Percentiles rank a stretch among this genome's conserved stretches.
Evolutionary conservation across 2,113 vertebrate species (phyloP).

Genomic region (Gobius niger): DNA sequence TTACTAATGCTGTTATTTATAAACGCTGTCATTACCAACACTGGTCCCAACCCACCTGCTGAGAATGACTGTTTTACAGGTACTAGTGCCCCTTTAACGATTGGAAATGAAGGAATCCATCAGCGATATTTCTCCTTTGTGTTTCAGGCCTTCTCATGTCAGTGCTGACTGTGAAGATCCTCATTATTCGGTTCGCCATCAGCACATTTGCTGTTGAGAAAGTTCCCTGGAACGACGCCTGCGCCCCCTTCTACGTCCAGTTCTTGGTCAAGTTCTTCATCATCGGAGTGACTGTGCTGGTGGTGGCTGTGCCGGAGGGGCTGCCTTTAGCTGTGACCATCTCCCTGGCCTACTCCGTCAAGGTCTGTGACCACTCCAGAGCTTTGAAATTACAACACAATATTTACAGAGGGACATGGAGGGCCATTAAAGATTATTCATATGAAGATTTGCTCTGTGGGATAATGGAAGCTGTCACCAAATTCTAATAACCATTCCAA

Average conservation of each 20-base stretch:
- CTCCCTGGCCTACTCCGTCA: conserved; percentile 96
- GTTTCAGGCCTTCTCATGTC: conserved; percentile 92
- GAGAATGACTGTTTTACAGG: too few species aligned
- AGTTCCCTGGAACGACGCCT: conserved; percentile 84
- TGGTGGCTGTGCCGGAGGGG: conserved; percentile 97
- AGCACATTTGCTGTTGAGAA: conserved; percentile 94
- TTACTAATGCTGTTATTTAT: too few species aligned
- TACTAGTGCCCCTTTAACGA: too few species aligned
- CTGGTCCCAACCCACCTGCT: too few species aligned
- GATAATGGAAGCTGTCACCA: too few species aligned
- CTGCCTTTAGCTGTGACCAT: conserved; percentile 98
- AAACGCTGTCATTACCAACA: too few species aligned
- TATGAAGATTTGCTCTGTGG: too few species aligned
- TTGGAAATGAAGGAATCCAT: too few species aligned
- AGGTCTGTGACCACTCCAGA: conserved; percentile 73
- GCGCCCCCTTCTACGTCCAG: conserved; percentile 91
- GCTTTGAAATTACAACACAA: too few species aligned
- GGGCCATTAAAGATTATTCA: too few species aligned
- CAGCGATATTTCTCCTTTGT: not conserved
- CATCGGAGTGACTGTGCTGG: conserved; percentile 96
- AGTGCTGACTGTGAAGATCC: conserved; percentile 91
- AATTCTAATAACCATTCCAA: too few species aligned
- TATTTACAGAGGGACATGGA: too few species aligned
- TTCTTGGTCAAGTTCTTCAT: conserved; percentile 99
- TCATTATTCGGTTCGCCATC: conserved; percentile 90